Percentiles rank a stretch among this genome's conserved stretches.
Evolutionary conservation across 2,113 vertebrate species (phyloP).

Genomic region (Symphodus melops): DNA sequence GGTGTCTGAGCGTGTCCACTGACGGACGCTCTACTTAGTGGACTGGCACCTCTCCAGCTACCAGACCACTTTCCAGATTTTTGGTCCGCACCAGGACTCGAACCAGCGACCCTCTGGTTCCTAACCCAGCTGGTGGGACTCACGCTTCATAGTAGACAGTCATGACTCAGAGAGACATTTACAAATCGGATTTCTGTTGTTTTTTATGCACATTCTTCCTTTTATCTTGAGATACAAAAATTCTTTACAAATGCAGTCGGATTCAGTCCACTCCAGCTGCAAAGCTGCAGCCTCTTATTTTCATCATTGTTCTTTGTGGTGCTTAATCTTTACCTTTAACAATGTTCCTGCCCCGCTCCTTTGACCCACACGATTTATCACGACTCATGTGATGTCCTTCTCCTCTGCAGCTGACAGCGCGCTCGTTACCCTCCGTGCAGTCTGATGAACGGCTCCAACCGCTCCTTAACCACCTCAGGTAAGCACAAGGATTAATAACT

Average conservation of each 20-base stretch:
- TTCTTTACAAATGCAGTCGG: not conserved
- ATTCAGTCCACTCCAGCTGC: not conserved
- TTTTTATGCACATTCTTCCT: too few relatives aligned
- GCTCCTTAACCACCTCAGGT: conserved; percentile 97
- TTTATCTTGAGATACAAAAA: too few relatives aligned
- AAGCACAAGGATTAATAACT: conserved; percentile 63
- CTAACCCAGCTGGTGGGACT: too few relatives aligned
- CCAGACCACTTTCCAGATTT: too few relatives aligned
- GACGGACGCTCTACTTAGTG: too few relatives aligned
- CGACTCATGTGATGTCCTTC: conserved; percentile 59
- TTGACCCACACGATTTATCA: conserved; percentile 48
- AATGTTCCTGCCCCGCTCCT: conserved; percentile 20
- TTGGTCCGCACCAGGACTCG: too few relatives aligned
- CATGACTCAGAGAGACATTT: too few relatives aligned
- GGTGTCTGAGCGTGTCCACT: too few relatives aligned
- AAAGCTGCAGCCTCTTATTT: not conserved
- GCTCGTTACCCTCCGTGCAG: conserved; percentile 91
- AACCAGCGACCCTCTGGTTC: too few relatives aligned
- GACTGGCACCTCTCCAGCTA: too few relatives aligned
- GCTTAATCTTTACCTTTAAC: conserved; percentile 11
- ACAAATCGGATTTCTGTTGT: too few relatives aligned
- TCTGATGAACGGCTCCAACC: conserved; percentile 97
- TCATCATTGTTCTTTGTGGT: conserved; percentile 6
- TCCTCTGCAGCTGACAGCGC: conserved; percentile 90
- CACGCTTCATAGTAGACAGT: too few relatives aligned